Conservation (phyloP, 2,113 vertebrate genomes). For the Eonycteris spelaea region DNA sequence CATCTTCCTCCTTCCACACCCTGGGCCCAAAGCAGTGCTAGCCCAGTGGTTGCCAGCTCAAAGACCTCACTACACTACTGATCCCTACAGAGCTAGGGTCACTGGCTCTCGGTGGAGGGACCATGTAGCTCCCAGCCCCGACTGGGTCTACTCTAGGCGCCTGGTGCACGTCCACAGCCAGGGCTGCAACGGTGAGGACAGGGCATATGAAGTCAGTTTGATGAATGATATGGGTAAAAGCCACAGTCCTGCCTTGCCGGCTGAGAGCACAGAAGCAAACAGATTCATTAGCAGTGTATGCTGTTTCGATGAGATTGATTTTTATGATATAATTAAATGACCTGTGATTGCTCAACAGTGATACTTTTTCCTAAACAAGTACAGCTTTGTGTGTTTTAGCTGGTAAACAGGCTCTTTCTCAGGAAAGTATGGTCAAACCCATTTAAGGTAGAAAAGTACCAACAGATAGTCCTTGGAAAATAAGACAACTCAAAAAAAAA, state of each 20-base stretch:
- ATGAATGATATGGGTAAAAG: neutral
- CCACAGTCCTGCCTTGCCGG: neutral
- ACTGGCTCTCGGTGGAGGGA: neutral
- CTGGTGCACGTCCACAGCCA: neutral
- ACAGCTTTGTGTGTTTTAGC: slow-evolving; percentile 37
- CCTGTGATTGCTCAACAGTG: slow-evolving; percentile 45
- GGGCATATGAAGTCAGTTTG: neutral
- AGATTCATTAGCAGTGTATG: neutral
- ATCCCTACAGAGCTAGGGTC: neutral
- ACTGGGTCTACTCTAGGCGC: neutral
- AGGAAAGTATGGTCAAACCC: slow-evolving; percentile 30
- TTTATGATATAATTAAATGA: slow-evolving; percentile 32
- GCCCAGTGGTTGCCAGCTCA: neutral
- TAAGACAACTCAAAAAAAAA: neutral
- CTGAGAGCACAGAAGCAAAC: neutral
- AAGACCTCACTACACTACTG: neutral
- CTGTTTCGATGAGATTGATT: slow-evolving; percentile 7
- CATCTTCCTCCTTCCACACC: neutral
- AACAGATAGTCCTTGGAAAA: slow-evolving; percentile 37
- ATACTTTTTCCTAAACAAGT: slow-evolving; percentile 28
- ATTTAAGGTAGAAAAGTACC: slow-evolving; percentile 28
- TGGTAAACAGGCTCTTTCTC: slow-evolving; percentile 35
- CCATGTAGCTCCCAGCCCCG: neutral
- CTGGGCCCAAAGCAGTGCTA: neutral
- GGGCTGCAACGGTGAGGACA: neutral